Conservation (phyloP, 1,140 invertebrate genomes). For the Eubasilissa regina region DNA sequence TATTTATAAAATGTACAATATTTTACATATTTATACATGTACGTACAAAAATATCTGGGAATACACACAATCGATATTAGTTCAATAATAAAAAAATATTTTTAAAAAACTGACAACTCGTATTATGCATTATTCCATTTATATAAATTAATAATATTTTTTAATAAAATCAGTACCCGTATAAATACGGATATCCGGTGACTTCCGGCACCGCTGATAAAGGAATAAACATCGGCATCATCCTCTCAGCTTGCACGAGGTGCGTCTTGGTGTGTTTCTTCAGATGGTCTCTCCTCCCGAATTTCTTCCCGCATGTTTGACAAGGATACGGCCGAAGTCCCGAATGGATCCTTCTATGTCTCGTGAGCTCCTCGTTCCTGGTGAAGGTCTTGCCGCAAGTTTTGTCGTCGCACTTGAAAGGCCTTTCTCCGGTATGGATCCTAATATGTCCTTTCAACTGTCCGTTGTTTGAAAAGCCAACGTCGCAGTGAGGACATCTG, state of each 20-base stretch:
- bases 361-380: slow-evolving; percentile 92
- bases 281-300: slow-evolving; percentile 91
- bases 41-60: too few species aligned
- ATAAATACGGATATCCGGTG: slow-evolving; percentile 68
- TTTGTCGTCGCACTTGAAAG: slow-evolving; percentile 87
- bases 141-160: neutral
- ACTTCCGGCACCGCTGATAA: slow-evolving; percentile 67
- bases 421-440: slow-evolving; percentile 93
- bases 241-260: slow-evolving; percentile 70
- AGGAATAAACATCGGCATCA: slow-evolving; percentile 72
- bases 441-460: slow-evolving; percentile 92
- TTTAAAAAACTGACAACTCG: too few species aligned
- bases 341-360: slow-evolving; percentile 93
- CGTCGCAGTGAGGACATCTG: slow-evolving; percentile 89
- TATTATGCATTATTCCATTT: too few species aligned
- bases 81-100: too few species aligned
- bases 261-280: slow-evolving; percentile 88
- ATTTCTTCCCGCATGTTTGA: slow-evolving; percentile 85
- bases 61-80: too few species aligned
- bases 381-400: slow-evolving; percentile 93
- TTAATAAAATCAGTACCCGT: slow-evolving; percentile 62
- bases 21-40: too few species aligned
- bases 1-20: neutral
- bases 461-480: slow-evolving; percentile 94
- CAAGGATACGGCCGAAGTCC: slow-evolving; percentile 87